These are phyloP conservation scores for Nephrocerus scutellatus DNA, from an alignment of 2,888 invertebrate species.

Conservation along the genomic window DNA sequence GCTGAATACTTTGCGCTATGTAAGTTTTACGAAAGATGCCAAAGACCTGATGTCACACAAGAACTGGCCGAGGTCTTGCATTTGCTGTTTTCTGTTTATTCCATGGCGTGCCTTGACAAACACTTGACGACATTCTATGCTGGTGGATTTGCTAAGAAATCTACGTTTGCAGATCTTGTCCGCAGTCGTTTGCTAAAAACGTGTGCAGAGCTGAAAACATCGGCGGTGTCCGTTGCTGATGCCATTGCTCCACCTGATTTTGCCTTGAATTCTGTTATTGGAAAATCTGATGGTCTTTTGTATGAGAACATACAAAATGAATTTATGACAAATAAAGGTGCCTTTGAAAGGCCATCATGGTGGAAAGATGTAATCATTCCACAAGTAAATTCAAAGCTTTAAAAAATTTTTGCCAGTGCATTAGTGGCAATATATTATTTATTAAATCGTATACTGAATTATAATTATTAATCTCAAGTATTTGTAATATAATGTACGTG, in stretches of 20 bases:
- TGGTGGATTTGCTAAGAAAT: conserved; percentile 50
- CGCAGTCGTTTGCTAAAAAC: conserved; percentile 61
- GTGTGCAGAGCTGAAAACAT: conserved; percentile 64
- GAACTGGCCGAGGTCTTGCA: conserved; percentile 47
- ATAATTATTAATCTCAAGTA: no score
- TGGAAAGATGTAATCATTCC: conserved; percentile 57
- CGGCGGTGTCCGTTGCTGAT: conserved; percentile 73
- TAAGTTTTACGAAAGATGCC: conserved; percentile 34
- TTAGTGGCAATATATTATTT: no score
- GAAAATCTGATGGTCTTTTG: conserved; percentile 66
- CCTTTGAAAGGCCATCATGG: conserved; percentile 66
- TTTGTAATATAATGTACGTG: no score
- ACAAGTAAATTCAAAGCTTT: conserved; percentile 39
- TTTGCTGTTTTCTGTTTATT: conserved; percentile 53
- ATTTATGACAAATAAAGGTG: conserved; percentile 62
- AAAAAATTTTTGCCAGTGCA: conserved; percentile 11
- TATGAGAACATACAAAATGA: conserved; percentile 66
- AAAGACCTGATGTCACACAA: conserved; percentile 39
- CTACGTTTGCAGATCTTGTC: conserved; percentile 54
- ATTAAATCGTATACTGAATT: no score
- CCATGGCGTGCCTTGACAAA: conserved; percentile 57
- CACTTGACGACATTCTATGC: conserved; percentile 68
- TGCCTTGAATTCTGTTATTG: conserved; percentile 79
- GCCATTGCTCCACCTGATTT: conserved; percentile 85
- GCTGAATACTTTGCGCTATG: conserved; percentile 61